Base-by-base conservation (phyloP, 2,888 invertebrate genomes). In the Uloborus plumipes region DNA sequence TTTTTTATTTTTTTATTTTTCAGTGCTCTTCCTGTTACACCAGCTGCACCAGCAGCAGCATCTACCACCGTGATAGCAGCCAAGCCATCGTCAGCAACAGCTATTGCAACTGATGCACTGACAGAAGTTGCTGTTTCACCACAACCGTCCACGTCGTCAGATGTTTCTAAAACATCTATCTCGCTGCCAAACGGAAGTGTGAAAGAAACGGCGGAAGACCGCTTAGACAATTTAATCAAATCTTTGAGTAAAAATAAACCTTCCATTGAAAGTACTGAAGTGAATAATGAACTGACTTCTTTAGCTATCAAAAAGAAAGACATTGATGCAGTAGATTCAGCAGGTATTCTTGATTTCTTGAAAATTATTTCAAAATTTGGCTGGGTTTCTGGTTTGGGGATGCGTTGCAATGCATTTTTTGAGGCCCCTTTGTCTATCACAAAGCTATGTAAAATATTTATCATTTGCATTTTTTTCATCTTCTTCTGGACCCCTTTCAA, bases 181-280 rank as follows among this genome's bases (percentile, higher is more conserved):
- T 53, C 74, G 0, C n/a, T 83, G 9, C 51, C 73, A 4, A 83
- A 83, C 73, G 83, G 83, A 53, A 62, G 22, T 7, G 55, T 70
- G 2, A 82, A 80, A 39, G 73, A 84, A 26, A 51, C 69, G 75
- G 90, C 92, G 87, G 91, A 92, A 88, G 92, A 91, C 84, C 88
- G 91, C 50, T 87, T 95, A 86, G 95, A 95, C 89, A 93, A 93
- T 86, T 91, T 95, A 77, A 91, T 95, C 85, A 94, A 94, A 89
- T 93, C 93, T 2, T 53, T 86, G 15, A 83, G 85, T 14, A 86
- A 86, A 74, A 78, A 69, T 16, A 84, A 84, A 51, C 47, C 76
- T 7, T 55, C 20, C 62, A 22, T n/a, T 22, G 84, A 83, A 69
- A 73, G 39, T 39, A 67, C 22, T 9, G 83, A 83, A 67, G 59